phyloP scores from a whole-genome alignment of 2,113 vertebrate genomes.

The Phyllostomus hastatus region DNA sequence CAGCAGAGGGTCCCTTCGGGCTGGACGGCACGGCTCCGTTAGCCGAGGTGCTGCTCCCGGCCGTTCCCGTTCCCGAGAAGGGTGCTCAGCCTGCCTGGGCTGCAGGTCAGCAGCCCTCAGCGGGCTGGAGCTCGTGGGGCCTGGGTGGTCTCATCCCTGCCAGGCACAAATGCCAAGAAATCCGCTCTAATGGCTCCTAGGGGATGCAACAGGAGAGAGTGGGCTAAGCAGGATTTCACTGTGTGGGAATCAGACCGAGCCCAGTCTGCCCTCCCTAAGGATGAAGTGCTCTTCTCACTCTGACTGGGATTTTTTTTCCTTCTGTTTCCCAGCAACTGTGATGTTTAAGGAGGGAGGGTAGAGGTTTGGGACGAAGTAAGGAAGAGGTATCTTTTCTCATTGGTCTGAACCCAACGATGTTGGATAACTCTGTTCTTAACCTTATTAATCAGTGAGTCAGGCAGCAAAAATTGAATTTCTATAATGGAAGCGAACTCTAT shows the following conservation, averaged over 20 bases:
- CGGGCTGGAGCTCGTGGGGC: background rate
- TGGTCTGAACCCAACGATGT: background rate
- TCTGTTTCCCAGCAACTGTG: background rate
- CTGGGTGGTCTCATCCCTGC: background rate
- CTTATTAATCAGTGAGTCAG: conserved; percentile 1
- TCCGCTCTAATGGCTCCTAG: background rate
- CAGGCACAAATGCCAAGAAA: background rate
- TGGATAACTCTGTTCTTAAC: background rate
- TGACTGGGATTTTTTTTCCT: background rate
- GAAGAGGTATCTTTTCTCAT: background rate
- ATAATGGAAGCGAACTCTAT: background rate
- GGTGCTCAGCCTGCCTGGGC: background rate
- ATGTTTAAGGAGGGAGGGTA: background rate
- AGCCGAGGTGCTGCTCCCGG: background rate
- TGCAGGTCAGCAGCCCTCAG: background rate
- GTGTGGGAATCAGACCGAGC: background rate
- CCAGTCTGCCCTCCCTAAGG: background rate
- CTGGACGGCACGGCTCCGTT: background rate
- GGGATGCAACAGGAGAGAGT: background rate
- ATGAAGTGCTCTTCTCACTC: background rate
- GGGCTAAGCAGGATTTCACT: background rate
- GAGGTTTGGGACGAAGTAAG: background rate
- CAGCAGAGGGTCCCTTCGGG: background rate
- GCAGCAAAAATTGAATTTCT: background rate
- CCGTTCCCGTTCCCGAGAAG: background rate